Evolutionary conservation across 2,797 vertebrate species (phyloP), one percentile per base, ranked within the genome.

Genomic region (Sebastes kiyomatsui): DNA sequence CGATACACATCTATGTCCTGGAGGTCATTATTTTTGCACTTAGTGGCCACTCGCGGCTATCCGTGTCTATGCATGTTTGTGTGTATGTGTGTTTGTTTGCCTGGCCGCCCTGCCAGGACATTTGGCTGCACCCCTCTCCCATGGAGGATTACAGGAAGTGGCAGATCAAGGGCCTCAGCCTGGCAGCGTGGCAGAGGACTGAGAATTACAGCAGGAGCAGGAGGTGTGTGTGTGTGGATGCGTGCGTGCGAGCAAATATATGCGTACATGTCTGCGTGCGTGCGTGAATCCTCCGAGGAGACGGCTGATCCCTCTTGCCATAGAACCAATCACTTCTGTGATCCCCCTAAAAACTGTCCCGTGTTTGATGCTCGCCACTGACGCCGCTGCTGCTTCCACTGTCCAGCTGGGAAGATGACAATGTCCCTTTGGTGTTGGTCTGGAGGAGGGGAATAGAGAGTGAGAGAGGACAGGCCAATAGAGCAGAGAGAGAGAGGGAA

Each of bases 111-210:
- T 91, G 87, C 82, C 87, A 80, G 86, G 85, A 87, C 86, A 84
- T 92, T 92, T 94, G 91, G 90, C 87, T 88, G 82, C 81, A 86
- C 68, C 88, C 83, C 75, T 84, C 75, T 83, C 79, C 89, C 73
- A 66, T 83, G 75, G 93, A 92, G 90, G 88, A 91, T 93, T 92
- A 94, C 91, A 92, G 87, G 91, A 95, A 90, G 93, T 93, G 94
- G 87, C 91, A 94, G 94, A 95, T 94, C 93, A 94, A 94, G 93
- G 93, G 94, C 83, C 88, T 89, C 74, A 67, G 90, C 87, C 81
- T 92, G 88, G 93, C 83, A 92, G 87, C 16, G 28, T 70, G 85
- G 92, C 85, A 85, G 83, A 92, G 75, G 84, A 84, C 86, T 87
- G 85, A 91, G 87, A 91, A 93, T 93, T 90, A 91, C 88, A 87